Evolutionary conservation across 2,797 vertebrate species (phyloP).

Genomic region (Merluccius polli): DNA sequence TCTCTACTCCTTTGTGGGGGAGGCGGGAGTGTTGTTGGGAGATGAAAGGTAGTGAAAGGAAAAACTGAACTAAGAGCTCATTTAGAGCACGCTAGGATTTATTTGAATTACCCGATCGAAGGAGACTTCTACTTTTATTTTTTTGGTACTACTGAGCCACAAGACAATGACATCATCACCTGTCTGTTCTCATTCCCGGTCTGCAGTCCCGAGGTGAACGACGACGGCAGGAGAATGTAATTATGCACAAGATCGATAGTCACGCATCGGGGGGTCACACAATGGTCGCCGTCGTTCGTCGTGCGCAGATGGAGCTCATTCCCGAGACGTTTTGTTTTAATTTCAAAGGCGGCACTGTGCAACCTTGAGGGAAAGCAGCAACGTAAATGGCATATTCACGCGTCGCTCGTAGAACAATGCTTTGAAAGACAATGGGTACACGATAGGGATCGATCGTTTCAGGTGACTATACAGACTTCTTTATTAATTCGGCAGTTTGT

Average conservation of each 20-base stretch:
- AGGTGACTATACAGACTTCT: not conserved
- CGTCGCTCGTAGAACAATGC: too few relatives aligned
- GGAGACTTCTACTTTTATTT: conserved; percentile 28
- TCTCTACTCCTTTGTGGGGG: too few relatives aligned
- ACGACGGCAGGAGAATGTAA: conserved; percentile 45
- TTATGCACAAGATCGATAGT: conserved; percentile 64
- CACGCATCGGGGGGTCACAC: conserved; percentile 37
- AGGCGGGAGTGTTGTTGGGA: conserved; percentile 4
- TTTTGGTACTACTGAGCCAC: conserved; percentile 49
- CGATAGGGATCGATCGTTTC: too few relatives aligned
- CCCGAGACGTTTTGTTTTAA: conserved; percentile 45
- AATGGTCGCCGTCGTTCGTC: conserved; percentile 60
- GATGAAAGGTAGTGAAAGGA: conserved; percentile 20
- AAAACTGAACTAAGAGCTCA: conserved; percentile 42
- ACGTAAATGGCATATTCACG: not conserved
- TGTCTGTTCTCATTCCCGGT: conserved; percentile 61
- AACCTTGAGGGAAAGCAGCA: conserved; percentile 12
- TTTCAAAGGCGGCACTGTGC: conserved; percentile 41
- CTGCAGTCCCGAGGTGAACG: conserved; percentile 49
- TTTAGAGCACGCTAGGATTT: conserved; percentile 57
- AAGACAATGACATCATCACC: conserved; percentile 54
- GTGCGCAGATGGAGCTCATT: conserved; percentile 63
- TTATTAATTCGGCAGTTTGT: not conserved
- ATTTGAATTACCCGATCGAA: conserved; percentile 61
- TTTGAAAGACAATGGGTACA: not conserved